Conservation (phyloP, 1,140 invertebrate genomes). For the Cotesia glomerata region DNA sequence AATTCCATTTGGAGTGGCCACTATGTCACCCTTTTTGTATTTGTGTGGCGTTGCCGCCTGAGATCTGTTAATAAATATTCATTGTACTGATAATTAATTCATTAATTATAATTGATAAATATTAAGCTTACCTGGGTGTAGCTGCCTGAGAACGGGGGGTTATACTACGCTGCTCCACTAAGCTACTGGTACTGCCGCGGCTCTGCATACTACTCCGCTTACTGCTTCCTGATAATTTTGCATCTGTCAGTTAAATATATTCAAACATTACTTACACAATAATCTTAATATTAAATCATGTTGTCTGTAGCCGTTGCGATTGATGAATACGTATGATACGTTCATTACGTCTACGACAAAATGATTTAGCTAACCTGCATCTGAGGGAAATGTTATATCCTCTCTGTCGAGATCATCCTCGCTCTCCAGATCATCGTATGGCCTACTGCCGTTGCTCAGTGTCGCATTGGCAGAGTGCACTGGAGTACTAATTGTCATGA, state of each 20-base stretch:
- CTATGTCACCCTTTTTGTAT: conserved; percentile 98
- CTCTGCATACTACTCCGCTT: conserved; percentile 90
- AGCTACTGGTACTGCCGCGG: conserved; percentile 84
- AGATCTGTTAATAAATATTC: conserved; percentile 66
- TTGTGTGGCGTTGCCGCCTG: conserved; percentile 93
- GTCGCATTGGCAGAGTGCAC: conserved; percentile 61
- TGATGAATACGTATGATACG: neutral
- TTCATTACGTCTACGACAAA: neutral
- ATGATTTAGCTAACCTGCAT: conserved; percentile 67
- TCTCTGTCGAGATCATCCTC: conserved; percentile 88
- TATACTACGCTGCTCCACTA: conserved; percentile 79
- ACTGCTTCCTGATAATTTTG: conserved; percentile 74
- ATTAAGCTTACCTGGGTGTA: conserved; percentile 73
- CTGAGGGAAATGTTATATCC: conserved; percentile 82
- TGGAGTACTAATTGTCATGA: conserved; percentile 61
- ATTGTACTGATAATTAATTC: conserved; percentile 3
- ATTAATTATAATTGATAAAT: too few relatives aligned
- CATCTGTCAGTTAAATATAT: conserved; percentile 55
- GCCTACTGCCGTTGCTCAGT: conserved; percentile 68
- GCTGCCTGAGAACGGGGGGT: conserved; percentile 86
- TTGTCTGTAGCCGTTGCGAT: neutral
- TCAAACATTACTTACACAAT: conserved; percentile 23
- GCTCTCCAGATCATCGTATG: conserved; percentile 86
- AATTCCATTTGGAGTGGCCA: conserved; percentile 94
- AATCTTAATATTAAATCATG: neutral